Evolutionary conservation across 2,888 invertebrate species (phyloP).

Genomic region (Drosophila antonietae): DNA sequence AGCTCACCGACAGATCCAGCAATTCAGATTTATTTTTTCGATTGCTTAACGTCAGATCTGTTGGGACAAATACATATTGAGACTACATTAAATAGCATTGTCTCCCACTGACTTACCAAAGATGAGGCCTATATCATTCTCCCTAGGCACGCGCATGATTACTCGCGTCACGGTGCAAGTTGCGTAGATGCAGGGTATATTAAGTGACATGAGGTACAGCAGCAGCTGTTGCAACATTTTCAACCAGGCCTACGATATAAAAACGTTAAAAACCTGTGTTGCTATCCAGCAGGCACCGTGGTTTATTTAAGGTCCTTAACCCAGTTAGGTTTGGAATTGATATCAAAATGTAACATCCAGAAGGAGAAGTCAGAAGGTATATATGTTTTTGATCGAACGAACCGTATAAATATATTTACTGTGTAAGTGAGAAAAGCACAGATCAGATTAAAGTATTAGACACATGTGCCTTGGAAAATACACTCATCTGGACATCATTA

Average conservation of each 20-base stretch:
- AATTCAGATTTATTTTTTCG: conserved; percentile 51
- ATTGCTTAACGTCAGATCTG: conserved; percentile 77
- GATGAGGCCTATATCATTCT: conserved; percentile 80
- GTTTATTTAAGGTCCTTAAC: too few species aligned
- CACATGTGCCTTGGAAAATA: too few species aligned
- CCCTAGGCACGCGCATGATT: conserved; percentile 73
- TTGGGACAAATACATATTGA: not conserved
- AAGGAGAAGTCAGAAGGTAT: not conserved
- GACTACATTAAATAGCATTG: not conserved
- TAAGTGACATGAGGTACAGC: conserved; percentile 34
- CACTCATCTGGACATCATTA: too few species aligned
- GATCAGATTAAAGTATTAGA: too few species aligned
- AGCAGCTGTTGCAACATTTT: conserved; percentile 59
- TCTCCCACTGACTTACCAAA: conserved; percentile 70
- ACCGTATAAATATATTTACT: too few species aligned
- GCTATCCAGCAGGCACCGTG: not conserved
- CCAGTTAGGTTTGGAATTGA: too few species aligned
- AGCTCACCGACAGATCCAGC: conserved; percentile 66
- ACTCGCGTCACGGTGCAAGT: conserved; percentile 59
- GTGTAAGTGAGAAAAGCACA: too few species aligned
- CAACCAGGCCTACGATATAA: conserved; percentile 16
- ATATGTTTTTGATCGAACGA: too few species aligned
- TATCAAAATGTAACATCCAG: too few species aligned
- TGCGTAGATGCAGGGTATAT: conserved; percentile 19
- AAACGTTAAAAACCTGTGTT: not conserved